Evolutionary conservation across 1,140 invertebrate species (phyloP), one percentile per base, ranked within the genome.

Genomic region (Hylaeus volcanicus): DNA sequence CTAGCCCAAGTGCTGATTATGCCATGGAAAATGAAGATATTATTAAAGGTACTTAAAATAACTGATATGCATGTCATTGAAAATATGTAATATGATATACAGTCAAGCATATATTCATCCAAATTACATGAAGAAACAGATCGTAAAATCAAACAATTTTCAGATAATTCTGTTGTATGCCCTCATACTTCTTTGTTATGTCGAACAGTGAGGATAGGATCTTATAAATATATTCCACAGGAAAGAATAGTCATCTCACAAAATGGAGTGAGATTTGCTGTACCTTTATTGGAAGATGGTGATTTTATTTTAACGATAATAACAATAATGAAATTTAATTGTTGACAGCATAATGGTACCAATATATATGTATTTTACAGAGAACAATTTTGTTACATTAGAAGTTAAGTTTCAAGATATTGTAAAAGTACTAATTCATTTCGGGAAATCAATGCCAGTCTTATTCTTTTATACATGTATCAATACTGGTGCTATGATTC

Each of bases 161-260:
- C 70, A 63, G 85, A 88, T 60, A 86, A 86, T 73, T 70, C 63
- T 72, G 71, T 68, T 48, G 74, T 83, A 79, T 43, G 71, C 56
- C 60, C 81, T 63, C 92, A 93, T 73, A 94, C 94, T 1, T 91
- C 93, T 39, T 86, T 96, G 9, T 92, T 93, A 9, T 97, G 96
- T 91, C 93, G 96, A 78, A 96, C 96, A n/a, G 95, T 97, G 81
- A 94, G 96, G 84, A 96, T 97, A 90, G 96, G 96, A 66, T 96
- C 96, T 5, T 96, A 96, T 88, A 96, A 96, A 93, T 97, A 96
- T 90, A 92, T 95, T 83, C 95, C 96, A 56, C 94, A 92, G 70
- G 96, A 96, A 88, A 94, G 95, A 91, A 94, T 96, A 91, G 90
- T 94, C 80, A 95, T 97, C 85, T 95, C 96, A 69, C 93, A 94